Evolutionary conservation across 2,113 vertebrate genomes (phyloP), one percentile per base, ranked within the genome.

Genomic region (Aleadryas rufinucha): DNA sequence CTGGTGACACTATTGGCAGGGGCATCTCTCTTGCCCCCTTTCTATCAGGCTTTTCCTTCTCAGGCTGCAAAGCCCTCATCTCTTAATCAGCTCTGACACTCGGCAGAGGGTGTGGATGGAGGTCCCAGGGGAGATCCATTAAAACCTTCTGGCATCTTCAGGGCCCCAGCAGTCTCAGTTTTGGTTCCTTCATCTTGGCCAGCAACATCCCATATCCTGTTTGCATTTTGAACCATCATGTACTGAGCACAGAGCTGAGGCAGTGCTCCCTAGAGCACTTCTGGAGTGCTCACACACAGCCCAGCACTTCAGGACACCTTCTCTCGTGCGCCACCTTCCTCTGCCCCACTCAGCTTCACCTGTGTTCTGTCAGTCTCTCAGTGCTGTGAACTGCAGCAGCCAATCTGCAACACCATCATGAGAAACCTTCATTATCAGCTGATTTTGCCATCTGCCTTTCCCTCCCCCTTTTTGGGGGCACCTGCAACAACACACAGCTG

Each of bases 251-350:
- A 16, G 44, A 83, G 44, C 12, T 24, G 44, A 63, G 41, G 18
- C 5, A 24, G 20, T 3, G 1, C 77, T 84, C 45, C 49, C 39
- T 47, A 42, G 30, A 31, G 24, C 1, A 0, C 13, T 41, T 41
- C 45, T 35, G 41, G 65, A 59, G 49, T 13, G 42, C 53, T 44
- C n/a, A 21, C 39, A 10, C 41, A 24, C 39, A 74, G 49, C 21
- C 26, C 82, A 75, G 61, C 28, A 14, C 33, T 13, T 59, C 39
- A 41, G 72, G 45, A 60, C 31, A 49, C 24, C 10, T 39, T 13
- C 24, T 39, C 44, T 17, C 0, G 2, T 18, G 31, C 57, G 37
- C 17, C n/a, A 30, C 10, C 2, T 53, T 44, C 31, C 63, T 60
- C 57, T 71, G 47, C 52, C 33, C 19, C 24, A 9, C 17, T 41